Percentiles rank a stretch among this genome's conserved stretches.
phyloP scores from a whole-genome alignment of 1,140 invertebrate species.

The Brachionus sp. region DNA sequence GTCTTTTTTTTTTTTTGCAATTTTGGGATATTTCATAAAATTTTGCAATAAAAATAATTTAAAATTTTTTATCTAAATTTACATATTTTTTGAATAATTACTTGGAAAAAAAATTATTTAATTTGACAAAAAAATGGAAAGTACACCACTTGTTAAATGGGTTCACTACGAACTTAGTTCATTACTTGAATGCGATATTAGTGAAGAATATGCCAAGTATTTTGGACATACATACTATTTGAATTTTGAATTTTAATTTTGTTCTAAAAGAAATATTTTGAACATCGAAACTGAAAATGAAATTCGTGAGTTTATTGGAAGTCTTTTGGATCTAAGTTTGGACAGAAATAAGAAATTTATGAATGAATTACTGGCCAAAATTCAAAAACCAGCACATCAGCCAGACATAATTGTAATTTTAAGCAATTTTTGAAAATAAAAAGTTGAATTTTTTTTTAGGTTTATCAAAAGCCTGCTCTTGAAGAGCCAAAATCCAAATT shows the following conservation, averaged over 20 bases:
- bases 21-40: background rate
- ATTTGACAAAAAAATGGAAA: background rate
- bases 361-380: background rate
- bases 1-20: background rate
- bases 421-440: background rate
- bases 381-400: conserved; percentile 10
- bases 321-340: conserved; percentile 23
- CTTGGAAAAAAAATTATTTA: background rate
- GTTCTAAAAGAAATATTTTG: conserved; percentile 11
- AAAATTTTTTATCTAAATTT: background rate
- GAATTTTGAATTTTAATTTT: background rate
- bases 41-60: background rate
- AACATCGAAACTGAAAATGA: conserved; percentile 36
- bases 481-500: conserved; percentile 27
- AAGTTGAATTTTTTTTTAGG: background rate
- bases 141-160: conserved; percentile 32
- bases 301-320: conserved; percentile 32
- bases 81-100: background rate
- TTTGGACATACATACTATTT: background rate
- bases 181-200: conserved; percentile 19
- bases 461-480: background rate
- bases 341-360: background rate
- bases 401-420: background rate
- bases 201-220: conserved; percentile 45
- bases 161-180: background rate